These are phyloP conservation scores for Rutpela maculata DNA, from an alignment of 2,888 invertebrate species.

Conservation along the genomic window DNA sequence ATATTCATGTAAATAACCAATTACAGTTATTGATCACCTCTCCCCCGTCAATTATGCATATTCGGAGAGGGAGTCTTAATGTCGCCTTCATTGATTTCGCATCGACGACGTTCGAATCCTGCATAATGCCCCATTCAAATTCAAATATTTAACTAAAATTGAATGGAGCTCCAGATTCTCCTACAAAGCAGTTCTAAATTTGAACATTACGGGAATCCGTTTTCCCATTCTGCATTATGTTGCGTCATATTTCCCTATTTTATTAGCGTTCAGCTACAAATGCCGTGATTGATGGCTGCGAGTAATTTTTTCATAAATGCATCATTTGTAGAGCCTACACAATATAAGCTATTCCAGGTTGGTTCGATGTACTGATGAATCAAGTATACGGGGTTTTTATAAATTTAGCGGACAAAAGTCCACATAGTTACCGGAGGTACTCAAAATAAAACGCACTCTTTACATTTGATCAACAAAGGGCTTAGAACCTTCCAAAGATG, in stretches of 20 bases:
- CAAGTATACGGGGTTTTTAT: too few species aligned
- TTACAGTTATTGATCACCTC: constrained; percentile 4
- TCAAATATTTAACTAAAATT: constrained; percentile 7
- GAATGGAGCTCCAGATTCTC: not conserved
- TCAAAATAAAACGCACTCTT: too few species aligned
- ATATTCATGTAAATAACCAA: constrained; percentile 7
- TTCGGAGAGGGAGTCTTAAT: not conserved
- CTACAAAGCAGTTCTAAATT: constrained; percentile 5
- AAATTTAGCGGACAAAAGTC: too few species aligned
- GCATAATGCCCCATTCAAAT: not conserved
- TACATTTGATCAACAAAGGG: too few species aligned
- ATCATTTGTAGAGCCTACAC: too few species aligned
- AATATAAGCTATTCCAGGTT: too few species aligned
- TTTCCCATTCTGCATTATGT: constrained; percentile 7
- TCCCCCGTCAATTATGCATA: not conserved
- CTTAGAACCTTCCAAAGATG: too few species aligned
- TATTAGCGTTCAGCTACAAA: not conserved
- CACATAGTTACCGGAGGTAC: too few species aligned
- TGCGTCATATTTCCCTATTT: constrained; percentile 3
- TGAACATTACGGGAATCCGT: not conserved
- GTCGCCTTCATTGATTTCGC: constrained; percentile 6
- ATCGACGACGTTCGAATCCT: constrained; percentile 1
- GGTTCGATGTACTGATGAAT: too few species aligned
- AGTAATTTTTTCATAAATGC: not conserved
- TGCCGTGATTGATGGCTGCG: not conserved